Conservation (phyloP, 1,140 invertebrate species). For the Trachymyrmex septentrionalis region DNA sequence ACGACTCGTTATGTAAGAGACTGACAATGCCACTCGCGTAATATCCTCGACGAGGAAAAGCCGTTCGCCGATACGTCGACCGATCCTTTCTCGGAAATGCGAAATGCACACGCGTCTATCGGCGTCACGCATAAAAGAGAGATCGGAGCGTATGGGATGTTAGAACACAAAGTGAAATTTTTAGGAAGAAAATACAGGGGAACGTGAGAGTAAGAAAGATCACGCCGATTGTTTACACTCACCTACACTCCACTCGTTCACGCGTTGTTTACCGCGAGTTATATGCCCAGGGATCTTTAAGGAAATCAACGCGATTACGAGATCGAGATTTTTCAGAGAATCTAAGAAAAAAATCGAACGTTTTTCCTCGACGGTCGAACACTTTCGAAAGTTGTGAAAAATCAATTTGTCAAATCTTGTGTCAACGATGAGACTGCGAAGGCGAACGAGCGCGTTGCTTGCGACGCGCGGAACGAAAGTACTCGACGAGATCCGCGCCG, state of each 20-base stretch:
- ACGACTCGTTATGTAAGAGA: conserved; percentile 70
- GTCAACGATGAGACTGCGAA: neutral
- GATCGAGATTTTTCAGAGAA: neutral
- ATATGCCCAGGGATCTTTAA: neutral
- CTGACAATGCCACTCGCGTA: conserved; percentile 76
- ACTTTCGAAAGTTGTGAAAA: no score
- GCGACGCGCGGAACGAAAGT: conserved; percentile 53
- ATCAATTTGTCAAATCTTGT: neutral
- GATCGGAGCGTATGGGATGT: neutral
- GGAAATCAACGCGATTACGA: neutral
- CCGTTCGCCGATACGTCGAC: conserved; percentile 53
- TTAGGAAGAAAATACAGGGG: neutral
- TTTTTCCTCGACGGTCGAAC: no score
- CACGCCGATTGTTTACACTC: conserved; percentile 65
- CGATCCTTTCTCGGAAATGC: conserved; percentile 52
- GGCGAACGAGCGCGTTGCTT: neutral
- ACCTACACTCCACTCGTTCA: conserved; percentile 45
- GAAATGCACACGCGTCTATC: conserved; percentile 17
- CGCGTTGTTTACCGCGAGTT: neutral
- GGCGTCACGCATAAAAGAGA: conserved; percentile 25
- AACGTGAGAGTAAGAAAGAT: neutral
- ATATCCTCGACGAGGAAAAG: conserved; percentile 71
- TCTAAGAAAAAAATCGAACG: neutral
- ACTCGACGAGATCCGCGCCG: conserved; percentile 63
- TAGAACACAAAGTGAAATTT: conserved; percentile 6